These are phyloP conservation scores for Arothron firmamentum DNA, from an alignment of 2,113 vertebrate species.

Conservation along the genomic window DNA sequence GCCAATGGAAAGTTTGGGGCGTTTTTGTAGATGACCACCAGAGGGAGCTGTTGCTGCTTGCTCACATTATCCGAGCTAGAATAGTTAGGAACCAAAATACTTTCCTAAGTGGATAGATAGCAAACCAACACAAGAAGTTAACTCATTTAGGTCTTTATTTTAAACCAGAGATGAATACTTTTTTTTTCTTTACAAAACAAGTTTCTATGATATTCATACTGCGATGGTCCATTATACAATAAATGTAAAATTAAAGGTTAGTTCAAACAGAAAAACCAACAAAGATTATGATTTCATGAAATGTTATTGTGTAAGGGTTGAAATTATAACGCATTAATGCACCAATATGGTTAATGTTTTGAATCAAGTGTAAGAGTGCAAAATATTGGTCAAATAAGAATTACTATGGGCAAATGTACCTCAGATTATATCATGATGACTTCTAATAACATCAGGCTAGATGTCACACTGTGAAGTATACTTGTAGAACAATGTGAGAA, in stretches of 20 bases:
- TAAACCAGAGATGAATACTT: constrained; percentile 36
- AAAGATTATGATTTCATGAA: neutral
- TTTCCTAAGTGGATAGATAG: neutral
- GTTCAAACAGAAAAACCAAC: constrained; percentile 38
- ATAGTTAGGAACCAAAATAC: too few relatives aligned
- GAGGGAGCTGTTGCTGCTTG: too few relatives aligned
- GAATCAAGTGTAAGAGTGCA: neutral
- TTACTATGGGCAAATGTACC: constrained; percentile 5
- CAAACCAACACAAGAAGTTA: neutral
- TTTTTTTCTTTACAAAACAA: constrained; percentile 50
- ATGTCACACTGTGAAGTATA: neutral
- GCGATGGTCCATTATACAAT: constrained; percentile 28
- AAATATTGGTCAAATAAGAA: too few relatives aligned
- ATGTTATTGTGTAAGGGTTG: constrained; percentile 16
- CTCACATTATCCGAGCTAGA: too few relatives aligned
- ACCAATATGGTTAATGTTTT: too few relatives aligned
- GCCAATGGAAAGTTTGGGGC: too few relatives aligned
- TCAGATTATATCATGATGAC: neutral
- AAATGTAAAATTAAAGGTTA: constrained; percentile 62
- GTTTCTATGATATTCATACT: constrained; percentile 33
- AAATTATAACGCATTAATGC: neutral
- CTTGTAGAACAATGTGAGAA: neutral
- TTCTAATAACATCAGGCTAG: neutral
- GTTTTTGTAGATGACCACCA: too few relatives aligned
- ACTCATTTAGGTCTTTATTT: constrained; percentile 61